These are phyloP conservation scores for Xylocopa sonorina DNA, from an alignment of 1,140 invertebrate species.

Conservation along the genomic window DNA sequence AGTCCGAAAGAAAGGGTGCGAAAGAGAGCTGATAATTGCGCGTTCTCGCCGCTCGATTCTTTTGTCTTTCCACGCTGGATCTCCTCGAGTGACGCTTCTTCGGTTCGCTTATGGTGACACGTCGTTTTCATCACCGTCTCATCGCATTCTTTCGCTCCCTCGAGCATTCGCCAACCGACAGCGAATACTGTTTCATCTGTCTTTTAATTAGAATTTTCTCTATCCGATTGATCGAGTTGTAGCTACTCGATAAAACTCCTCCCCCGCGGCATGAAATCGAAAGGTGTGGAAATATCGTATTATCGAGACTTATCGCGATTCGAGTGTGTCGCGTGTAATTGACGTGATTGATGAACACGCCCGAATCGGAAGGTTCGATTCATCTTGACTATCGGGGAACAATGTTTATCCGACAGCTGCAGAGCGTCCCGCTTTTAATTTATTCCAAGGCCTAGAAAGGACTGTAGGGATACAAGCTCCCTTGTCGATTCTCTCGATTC, in stretches of 20 bases:
- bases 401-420: constrained; percentile 59
- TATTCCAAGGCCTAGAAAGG: constrained; percentile 26
- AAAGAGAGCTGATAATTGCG: neutral
- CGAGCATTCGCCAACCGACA: neutral
- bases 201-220: neutral
- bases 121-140: neutral
- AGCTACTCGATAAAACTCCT: neutral
- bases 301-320: constrained; percentile 45
- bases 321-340: constrained; percentile 55
- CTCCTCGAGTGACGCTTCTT: neutral
- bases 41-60: neutral
- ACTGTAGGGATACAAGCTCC: neutral
- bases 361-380: constrained; percentile 46
- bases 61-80: neutral
- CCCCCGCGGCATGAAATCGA: neutral
- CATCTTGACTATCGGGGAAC: constrained; percentile 54
- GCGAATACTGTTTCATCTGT: neutral
- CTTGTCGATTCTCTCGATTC: neutral
- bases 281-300: constrained; percentile 12
- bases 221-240: neutral
- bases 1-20: neutral
- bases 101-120: neutral
- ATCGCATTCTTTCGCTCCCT: neutral
- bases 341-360: constrained; percentile 58
- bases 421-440: constrained; percentile 40